Conservation (phyloP, 2,113 vertebrate genomes). For the Neolamprologus modestus region DNA sequence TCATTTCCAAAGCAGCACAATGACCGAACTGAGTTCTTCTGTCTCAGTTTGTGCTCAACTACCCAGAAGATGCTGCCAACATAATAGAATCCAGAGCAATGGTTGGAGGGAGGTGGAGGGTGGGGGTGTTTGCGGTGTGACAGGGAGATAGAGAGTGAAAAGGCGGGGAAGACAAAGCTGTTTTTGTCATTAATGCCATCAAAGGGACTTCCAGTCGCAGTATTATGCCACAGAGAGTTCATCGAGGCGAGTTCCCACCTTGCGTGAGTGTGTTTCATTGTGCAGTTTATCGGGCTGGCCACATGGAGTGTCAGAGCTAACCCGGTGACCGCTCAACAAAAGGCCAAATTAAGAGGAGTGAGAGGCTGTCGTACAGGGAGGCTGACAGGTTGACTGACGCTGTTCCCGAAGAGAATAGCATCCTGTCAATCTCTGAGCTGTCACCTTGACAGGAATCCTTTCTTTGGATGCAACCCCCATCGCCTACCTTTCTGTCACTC, state of each 20-base stretch:
- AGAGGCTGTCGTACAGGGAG: conserved; percentile 52
- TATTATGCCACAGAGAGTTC: conserved; percentile 41
- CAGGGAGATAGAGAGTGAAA: conserved; percentile 5
- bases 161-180: conserved; percentile 46
- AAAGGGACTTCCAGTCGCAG: conserved; percentile 26
- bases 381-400: conserved; percentile 65
- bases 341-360: conserved; percentile 70
- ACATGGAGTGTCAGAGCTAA: conserved; percentile 61
- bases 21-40: conserved; percentile 21
- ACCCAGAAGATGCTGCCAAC: conserved; percentile 39
- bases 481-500: conserved; percentile 64
- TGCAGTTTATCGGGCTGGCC: conserved; percentile 63
- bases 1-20: conserved; percentile 57
- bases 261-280: conserved; percentile 39
- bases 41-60: conserved; percentile 38
- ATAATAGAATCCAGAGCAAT: conserved; percentile 10
- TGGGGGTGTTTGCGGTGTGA: not conserved
- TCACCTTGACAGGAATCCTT: conserved; percentile 69
- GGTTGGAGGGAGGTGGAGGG: not conserved
- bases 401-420: conserved; percentile 63
- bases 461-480: conserved; percentile 62
- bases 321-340: conserved; percentile 63
- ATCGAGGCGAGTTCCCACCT: conserved; percentile 30
- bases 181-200: conserved; percentile 56
- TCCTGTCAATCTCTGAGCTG: conserved; percentile 63